Percentiles rank a stretch among this genome's conserved stretches.
phyloP scores from a whole-genome alignment of 2,797 vertebrate species.

The Mustela erminea region DNA sequence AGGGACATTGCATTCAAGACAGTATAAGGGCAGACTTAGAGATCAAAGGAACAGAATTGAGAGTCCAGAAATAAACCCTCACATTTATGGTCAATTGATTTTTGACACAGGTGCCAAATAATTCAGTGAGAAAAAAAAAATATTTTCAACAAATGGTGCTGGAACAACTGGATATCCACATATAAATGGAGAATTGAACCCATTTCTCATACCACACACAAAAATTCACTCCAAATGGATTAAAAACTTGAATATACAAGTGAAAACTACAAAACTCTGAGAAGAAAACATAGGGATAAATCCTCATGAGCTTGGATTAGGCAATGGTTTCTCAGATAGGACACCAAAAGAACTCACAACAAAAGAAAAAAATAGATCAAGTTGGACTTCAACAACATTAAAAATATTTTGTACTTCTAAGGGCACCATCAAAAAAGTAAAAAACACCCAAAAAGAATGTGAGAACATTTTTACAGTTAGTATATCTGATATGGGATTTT shows the following conservation, averaged over 20 bases:
- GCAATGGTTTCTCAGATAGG: neutral
- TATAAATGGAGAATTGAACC: neutral
- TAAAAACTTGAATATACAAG: neutral
- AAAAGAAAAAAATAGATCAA: neutral
- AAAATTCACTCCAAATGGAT: neutral
- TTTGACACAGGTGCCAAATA: neutral
- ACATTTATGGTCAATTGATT: neutral
- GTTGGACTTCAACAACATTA: neutral
- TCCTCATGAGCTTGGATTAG: neutral
- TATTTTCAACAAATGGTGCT: neutral
- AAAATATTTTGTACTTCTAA: constrained; percentile 37
- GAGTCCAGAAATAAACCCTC: neutral
- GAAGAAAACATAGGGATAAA: neutral
- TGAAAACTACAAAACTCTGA: neutral
- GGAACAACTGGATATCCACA: neutral
- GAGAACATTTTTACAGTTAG: neutral
- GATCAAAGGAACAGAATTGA: neutral
- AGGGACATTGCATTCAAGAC: too few relatives aligned
- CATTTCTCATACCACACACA: neutral
- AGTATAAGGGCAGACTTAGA: neutral
- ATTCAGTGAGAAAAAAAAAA: neutral
- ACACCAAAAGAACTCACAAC: neutral
- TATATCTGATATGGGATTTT: neutral
- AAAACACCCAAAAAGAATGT: neutral
- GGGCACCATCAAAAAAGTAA: neutral